phyloP scores from a whole-genome alignment of 2,888 invertebrate genomes.

The Phasia obesa region DNA sequence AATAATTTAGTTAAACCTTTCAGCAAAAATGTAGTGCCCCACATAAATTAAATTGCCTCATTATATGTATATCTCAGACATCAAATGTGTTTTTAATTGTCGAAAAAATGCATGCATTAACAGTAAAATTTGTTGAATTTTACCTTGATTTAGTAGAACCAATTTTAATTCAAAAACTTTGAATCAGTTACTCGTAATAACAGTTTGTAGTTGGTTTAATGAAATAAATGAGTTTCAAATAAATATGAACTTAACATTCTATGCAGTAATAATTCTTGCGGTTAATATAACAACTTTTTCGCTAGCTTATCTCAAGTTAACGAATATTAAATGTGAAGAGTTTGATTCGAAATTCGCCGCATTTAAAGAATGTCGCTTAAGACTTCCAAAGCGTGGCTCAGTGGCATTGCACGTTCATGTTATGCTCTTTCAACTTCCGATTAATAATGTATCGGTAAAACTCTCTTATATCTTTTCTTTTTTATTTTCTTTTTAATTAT shows the following conservation, averaged over 20 bases:
- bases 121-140: neutral
- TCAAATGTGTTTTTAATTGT: too few species aligned
- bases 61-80: too few species aligned
- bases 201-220: neutral
- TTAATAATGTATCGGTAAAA: conserved; percentile 45
- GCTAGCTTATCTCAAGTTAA: conserved; percentile 8
- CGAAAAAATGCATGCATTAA: too few species aligned
- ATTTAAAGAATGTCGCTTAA: conserved; percentile 44
- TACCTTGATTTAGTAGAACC: neutral
- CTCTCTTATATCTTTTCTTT: neutral
- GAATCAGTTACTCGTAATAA: neutral
- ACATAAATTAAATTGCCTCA: too few species aligned
- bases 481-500: neutral
- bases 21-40: too few species aligned
- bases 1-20: too few species aligned
- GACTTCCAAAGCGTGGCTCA: conserved; percentile 15
- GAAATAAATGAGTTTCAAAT: too few species aligned
- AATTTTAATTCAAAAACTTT: too few species aligned
- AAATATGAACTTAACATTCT: conserved; percentile 6
- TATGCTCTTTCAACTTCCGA: conserved; percentile 31
- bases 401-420: conserved; percentile 20
- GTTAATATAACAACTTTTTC: neutral
- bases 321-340: conserved; percentile 47
- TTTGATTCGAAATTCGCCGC: conserved; percentile 31
- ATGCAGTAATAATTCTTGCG: neutral